Conservation (phyloP, 2,797 vertebrate species). For the Helicolenus hilgendorfi region DNA sequence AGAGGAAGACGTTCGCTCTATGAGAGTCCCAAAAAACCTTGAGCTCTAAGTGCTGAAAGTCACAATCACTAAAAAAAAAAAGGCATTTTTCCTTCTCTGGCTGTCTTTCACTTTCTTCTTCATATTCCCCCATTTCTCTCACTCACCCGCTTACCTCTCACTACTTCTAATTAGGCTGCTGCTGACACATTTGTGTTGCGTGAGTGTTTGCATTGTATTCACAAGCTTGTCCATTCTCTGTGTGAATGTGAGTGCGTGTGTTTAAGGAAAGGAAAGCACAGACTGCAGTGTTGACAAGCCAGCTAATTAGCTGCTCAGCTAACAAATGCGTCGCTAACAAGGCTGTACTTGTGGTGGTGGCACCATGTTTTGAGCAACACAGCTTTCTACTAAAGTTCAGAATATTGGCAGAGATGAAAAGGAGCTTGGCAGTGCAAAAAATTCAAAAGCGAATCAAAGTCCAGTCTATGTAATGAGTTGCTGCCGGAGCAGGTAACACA, state of each 20-base stretch:
- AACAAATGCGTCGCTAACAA: constrained; percentile 41
- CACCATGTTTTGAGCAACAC: neutral
- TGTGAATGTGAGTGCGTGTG: constrained; percentile 7
- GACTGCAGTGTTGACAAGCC: constrained; percentile 41
- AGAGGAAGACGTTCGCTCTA: constrained; percentile 1
- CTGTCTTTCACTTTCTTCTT: constrained; percentile 40
- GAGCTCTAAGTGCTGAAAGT: constrained; percentile 38
- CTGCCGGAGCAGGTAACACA: neutral
- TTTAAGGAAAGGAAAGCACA: constrained; percentile 23
- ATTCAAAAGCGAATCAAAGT: constrained; percentile 18
- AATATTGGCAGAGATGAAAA: constrained; percentile 25
- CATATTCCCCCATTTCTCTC: constrained; percentile 27
- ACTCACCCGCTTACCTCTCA: constrained; percentile 36
- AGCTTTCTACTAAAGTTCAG: constrained; percentile 2
- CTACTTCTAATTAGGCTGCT: constrained; percentile 60
- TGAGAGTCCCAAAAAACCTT: constrained; percentile 31
- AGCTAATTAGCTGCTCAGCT: constrained; percentile 68
- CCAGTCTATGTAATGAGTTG: neutral
- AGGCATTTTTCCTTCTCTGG: neutral
- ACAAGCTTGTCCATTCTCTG: constrained; percentile 16
- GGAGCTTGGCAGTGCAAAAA: neutral
- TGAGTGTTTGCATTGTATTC: constrained; percentile 24
- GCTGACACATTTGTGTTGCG: constrained; percentile 33
- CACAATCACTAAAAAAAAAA: constrained; percentile 39
- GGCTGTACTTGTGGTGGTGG: neutral